These are phyloP conservation scores for Nephila pilipes DNA, from an alignment of 1,140 invertebrate species.

Conservation along the genomic window DNA sequence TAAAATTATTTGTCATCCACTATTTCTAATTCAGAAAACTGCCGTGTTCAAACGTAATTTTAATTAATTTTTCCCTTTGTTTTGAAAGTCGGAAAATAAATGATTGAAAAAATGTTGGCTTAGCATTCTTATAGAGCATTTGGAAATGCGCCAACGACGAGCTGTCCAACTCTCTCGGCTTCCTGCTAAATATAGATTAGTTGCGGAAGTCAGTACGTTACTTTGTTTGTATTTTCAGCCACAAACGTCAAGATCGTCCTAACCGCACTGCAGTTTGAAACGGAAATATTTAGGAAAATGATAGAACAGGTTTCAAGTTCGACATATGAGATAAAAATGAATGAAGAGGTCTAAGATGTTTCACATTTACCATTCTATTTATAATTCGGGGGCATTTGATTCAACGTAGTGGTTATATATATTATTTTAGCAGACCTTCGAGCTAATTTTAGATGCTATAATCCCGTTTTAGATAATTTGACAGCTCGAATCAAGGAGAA, in stretches of 20 bases:
- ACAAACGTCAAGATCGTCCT: background rate
- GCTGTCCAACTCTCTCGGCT: background rate
- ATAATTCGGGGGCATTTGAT: background rate
- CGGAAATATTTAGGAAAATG: conserved; percentile 2
- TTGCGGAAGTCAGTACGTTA: background rate
- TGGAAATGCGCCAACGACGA: background rate
- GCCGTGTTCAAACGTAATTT: background rate
- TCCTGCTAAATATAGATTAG: conserved; percentile 20
- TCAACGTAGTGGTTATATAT: no score
- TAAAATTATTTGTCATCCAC: no score
- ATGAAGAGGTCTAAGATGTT: background rate
- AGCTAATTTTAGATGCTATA: no score
- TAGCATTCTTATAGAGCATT: conserved; percentile 7
- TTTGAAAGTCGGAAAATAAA: background rate
- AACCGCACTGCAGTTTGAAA: background rate
- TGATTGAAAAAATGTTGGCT: conserved; percentile 22
- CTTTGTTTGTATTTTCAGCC: conserved; percentile 42
- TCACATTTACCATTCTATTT: background rate
- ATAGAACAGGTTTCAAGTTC: conserved; percentile 14
- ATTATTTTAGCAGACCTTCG: no score
- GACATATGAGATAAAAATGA: background rate
- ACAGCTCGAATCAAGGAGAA: no score
- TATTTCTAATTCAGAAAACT: no score
- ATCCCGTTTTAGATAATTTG: no score
- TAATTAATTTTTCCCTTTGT: background rate